Conservation (phyloP, 2,888 invertebrate genomes). For the Lasioglossum morio region DNA sequence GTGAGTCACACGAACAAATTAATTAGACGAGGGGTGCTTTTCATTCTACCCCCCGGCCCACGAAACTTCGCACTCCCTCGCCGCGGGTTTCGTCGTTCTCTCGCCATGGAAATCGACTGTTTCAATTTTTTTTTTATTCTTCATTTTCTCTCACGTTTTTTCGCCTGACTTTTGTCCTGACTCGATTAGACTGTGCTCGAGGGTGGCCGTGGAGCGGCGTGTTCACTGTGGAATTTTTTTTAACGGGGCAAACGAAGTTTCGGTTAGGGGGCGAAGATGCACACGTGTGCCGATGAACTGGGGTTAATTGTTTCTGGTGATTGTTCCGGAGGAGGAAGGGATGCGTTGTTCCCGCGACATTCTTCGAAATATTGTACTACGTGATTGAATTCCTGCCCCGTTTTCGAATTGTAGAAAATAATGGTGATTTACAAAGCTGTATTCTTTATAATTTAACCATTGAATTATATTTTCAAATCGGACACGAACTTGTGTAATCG, state of each 20-base stretch:
- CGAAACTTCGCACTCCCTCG: slow-evolving; percentile 10
- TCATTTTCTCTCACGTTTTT: not conserved
- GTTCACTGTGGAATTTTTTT: not conserved
- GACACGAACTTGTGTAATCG: no score
- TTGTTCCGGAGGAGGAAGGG: not conserved
- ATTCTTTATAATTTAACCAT: no score
- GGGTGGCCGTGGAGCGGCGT: not conserved
- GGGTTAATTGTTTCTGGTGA: not conserved
- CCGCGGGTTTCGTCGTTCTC: not conserved
- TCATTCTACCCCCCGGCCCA: slow-evolving; percentile 3
- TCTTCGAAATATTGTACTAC: no score
- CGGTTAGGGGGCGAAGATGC: not conserved
- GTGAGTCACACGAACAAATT: slow-evolving; percentile 75
- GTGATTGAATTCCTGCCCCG: no score
- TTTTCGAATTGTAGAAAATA: no score
- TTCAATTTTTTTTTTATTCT: slow-evolving; percentile 13
- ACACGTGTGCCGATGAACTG: not conserved
- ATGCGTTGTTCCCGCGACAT: not conserved
- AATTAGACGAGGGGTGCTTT: slow-evolving; percentile 55
- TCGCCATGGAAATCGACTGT: slow-evolving; percentile 48
- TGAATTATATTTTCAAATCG: no score
- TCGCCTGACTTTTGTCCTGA: not conserved
- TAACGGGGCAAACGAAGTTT: not conserved
- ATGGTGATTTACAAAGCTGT: no score
- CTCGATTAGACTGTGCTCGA: not conserved